Percentiles rank a stretch among this genome's conserved stretches.
These are phyloP conservation scores for Therioaphis trifolii DNA, from an alignment of 2,888 invertebrate genomes.

Conservation along the genomic window DNA sequence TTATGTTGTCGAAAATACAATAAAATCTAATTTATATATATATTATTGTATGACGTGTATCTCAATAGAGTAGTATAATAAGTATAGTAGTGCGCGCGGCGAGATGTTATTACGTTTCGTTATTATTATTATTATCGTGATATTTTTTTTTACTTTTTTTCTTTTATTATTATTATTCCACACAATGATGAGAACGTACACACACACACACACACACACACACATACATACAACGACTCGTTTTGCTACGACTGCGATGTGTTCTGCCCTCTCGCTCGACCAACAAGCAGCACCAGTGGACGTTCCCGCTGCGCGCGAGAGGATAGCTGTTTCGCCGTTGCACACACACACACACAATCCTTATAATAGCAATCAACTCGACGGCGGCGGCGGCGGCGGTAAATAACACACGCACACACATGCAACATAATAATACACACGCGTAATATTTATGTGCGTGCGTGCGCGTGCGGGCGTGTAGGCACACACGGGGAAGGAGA, in stretches of 20 bases:
- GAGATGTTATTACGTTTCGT: conserved; percentile 19
- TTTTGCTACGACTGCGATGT: background rate
- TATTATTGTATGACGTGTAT: background rate
- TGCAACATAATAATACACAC: background rate
- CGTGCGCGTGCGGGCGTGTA: background rate
- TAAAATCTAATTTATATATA: background rate
- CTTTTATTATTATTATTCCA: background rate
- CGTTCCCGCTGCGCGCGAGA: conserved; percentile 42
- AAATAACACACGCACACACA: conserved; percentile 1
- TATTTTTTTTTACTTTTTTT: background rate
- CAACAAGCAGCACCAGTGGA: too few species aligned
- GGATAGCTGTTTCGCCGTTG: conserved; percentile 14
- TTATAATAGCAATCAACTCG: conserved; percentile 42
- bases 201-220: too few species aligned
- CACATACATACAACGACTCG: background rate
- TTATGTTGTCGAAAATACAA: background rate
- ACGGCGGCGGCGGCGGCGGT: too few species aligned
- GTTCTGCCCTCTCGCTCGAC: background rate
- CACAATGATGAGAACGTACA: background rate
- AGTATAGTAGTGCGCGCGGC: background rate
- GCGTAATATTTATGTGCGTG: background rate
- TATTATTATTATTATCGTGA: background rate
- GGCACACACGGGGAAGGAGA: background rate
- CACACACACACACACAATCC: conserved; percentile 8
- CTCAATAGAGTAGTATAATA: background rate